phyloP scores from a whole-genome alignment of 2,888 invertebrate species.

The Meliscaeva auricollis region DNA sequence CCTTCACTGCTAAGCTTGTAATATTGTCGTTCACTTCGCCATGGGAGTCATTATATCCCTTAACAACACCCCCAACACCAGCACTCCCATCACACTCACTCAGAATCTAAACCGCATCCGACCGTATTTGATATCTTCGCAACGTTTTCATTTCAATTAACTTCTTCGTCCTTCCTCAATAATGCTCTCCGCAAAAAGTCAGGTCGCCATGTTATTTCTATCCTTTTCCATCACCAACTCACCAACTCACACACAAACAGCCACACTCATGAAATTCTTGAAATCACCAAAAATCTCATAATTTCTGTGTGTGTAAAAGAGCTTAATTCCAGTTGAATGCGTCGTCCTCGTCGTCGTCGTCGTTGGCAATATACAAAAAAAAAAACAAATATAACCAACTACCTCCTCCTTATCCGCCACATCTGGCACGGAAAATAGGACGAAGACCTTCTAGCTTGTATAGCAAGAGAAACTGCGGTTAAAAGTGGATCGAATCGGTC shows the following conservation, averaged over 20 bases:
- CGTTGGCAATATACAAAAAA: constrained; percentile 9
- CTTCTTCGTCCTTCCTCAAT: constrained; percentile 68
- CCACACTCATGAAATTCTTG: not conserved
- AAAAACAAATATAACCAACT: not conserved
- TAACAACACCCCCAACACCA: constrained; percentile 43
- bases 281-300: constrained; percentile 68
- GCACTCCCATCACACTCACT: constrained; percentile 12
- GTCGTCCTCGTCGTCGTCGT: no score
- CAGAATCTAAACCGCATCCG: constrained; percentile 38
- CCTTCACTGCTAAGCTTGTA: constrained; percentile 17
- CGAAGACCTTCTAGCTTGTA: constrained; percentile 62
- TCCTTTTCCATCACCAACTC: not conserved
- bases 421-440: constrained; percentile 41
- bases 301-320: constrained; percentile 71
- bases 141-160: constrained; percentile 76
- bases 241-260: constrained; percentile 15
- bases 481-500: constrained; percentile 68
- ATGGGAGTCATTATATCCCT: constrained; percentile 51
- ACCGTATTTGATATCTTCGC: constrained; percentile 65
- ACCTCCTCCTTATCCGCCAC: constrained; percentile 10
- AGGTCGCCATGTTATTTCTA: constrained; percentile 34
- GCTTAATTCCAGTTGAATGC: constrained; percentile 73
- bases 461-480: constrained; percentile 64
- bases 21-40: constrained; percentile 12
- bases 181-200: constrained; percentile 59